Evolutionary conservation across 2,113 vertebrate genomes (phyloP).

Genomic region (Pungitius pungitius): DNA sequence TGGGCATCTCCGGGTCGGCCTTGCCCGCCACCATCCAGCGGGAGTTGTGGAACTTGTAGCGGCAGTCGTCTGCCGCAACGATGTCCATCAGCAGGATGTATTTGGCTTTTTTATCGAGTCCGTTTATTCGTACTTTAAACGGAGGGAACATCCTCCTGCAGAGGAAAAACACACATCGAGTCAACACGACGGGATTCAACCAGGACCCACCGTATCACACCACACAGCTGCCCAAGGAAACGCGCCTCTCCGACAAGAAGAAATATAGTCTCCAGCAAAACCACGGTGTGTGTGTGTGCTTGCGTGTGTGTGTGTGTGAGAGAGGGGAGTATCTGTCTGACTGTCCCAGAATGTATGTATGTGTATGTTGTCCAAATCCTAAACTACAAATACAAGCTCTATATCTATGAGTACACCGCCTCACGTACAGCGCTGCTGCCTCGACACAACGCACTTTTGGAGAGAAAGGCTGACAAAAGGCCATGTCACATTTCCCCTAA

Average conservation of each 20-base stretch:
- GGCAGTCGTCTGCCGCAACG: constrained; percentile 96
- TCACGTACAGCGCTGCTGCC: constrained; percentile 66
- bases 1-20: constrained; percentile 99
- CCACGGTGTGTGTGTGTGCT: neutral
- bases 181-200: constrained; percentile 21
- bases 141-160: constrained; percentile 98
- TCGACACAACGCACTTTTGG: constrained; percentile 39
- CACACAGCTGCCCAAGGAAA: constrained; percentile 10
- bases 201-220: neutral
- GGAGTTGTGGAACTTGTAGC: constrained; percentile 98
- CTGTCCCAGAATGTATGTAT: constrained; percentile 1
- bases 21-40: constrained; percentile 99
- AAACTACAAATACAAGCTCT: constrained; percentile 52
- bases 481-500: neutral
- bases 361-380: constrained; percentile 30
- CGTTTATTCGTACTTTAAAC: constrained; percentile 97
- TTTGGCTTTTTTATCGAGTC: constrained; percentile 98
- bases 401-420: constrained; percentile 71
- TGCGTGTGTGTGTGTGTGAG: neutral
- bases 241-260: neutral
- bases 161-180: constrained; percentile 22
- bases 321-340: neutral
- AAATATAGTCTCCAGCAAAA: constrained; percentile 30
- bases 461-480: constrained; percentile 42
- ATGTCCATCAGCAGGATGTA: constrained; percentile 99